Base-by-base conservation (phyloP, 2,888 invertebrate genomes). In the Acrocera orbiculus region DNA sequence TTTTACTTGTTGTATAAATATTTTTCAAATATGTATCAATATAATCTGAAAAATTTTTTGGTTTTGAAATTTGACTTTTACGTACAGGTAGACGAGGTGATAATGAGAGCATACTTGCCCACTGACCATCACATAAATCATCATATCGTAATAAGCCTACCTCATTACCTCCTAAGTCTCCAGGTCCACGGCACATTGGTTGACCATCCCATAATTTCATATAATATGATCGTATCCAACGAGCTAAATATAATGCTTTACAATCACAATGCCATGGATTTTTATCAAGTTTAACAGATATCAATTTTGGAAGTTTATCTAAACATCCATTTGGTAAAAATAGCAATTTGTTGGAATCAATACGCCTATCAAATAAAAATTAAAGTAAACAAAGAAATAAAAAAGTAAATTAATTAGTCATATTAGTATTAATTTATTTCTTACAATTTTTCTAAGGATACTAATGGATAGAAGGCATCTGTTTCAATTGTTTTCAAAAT, bases 71-170 rank as follows among this genome's bases (percentile, higher is more conserved):
- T 40, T 52, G 54, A 48, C 55, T 48, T 41, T 56, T 58, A 37
- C 59, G 52, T 34, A 58, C 49, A 16, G 58, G 58, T 29, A 58
- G 44, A 24, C 58, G 50, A 27, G 58, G 59, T 23, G 58, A 58
- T 16, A 64, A 42, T 3, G 59, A 61, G 32, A 67, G 53, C 73
- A 76, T 73, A 43, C 75, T 75, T 16, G 74, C 73, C 76, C 76
- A 77, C 44, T 75, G 74, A 1, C 75, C 76, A 38, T 73, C 70
- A 47, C 77, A 78, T 6, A 77, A 64, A 44, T 73, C 70, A 44
- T 72, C 69, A 42, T 75, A 76, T 11, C 65, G 61, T 47, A 67
- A 51, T 27, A 62, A 52, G 16, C 63, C 60, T 19, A 68, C 61
- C 29, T 58, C 57, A 32, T 57, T 55, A 2, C 67, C 67, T 16